Evolutionary conservation across 2,888 invertebrate genomes (phyloP), one percentile per base, ranked within the genome.

Genomic region (Heliconius erato): DNA sequence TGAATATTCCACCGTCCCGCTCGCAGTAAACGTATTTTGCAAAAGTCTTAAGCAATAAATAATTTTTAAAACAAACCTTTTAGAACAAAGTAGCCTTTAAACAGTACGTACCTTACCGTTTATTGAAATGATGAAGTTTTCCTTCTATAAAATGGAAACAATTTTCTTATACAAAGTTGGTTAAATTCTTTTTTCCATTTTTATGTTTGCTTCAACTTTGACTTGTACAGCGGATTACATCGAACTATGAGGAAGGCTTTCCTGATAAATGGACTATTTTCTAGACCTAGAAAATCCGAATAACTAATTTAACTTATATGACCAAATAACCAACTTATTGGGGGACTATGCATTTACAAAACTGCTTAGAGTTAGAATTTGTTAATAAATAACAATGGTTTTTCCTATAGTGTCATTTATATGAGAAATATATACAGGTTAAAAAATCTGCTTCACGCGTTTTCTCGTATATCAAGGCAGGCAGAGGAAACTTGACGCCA

Each of bases 1-100:
- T 71, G 71, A 79, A 71, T 79, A 79, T 79, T 79, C 78, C 44
- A 78, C 67, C 65, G 28, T 44, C 14, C 40, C 44, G 26, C 40
- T 79, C 40, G 16, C 7, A 35, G 71, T 71, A 35, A 54, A 54
- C 44, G 32, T 79, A 59, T 35, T 71, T 54, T 40, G 71, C 40
- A 44, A 69, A 69, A 71, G 44, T 71, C 71, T 71, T 71, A 71
- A 71, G 71, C 71, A 40, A 44, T 44, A 71, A 71, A 23, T 44
- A 26, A 23, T 69, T 69, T 69, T 69, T 40, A 69, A 69, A 69
- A 19, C 69, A 40, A 69, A 69, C 35, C 69, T 69, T 35, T 69
- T 69, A 40, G 69, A 69, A 69, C 40, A 69, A 69, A 69, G 69
- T 40, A 69, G 40, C 40, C 71, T 69, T 69, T 40, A 71, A 71